These are phyloP conservation scores for Melinaea menophilus DNA, from an alignment of 2,888 invertebrate species.

Conservation along the genomic window DNA sequence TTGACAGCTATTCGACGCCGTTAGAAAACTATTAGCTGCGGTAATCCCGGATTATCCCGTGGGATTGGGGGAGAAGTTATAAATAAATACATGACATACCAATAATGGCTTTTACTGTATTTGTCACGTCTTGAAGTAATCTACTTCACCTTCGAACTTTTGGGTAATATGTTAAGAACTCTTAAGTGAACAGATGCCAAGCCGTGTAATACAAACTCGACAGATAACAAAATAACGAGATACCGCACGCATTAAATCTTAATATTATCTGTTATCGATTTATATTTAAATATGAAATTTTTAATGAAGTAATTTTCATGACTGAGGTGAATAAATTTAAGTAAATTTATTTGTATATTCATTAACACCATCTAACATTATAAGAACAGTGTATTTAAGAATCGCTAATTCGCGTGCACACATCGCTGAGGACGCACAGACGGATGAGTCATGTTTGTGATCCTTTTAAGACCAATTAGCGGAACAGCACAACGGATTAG, in stretches of 20 bases:
- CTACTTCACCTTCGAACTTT: slow-evolving; percentile 23
- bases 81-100: slow-evolving; percentile 21
- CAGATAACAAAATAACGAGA: too few relatives aligned
- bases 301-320: too few relatives aligned
- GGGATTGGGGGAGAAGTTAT: slow-evolving; percentile 17
- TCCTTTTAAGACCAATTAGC: slow-evolving; percentile 54
- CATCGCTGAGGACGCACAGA: background rate
- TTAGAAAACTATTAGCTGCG: slow-evolving; percentile 1
- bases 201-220: background rate
- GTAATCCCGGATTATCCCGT: slow-evolving; percentile 20
- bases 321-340: slow-evolving; percentile 1
- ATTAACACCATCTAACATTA: background rate
- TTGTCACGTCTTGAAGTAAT: slow-evolving; percentile 39
- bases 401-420: background rate
- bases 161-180: slow-evolving; percentile 20
- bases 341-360: background rate
- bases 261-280: too few relatives aligned
- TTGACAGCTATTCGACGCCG: slow-evolving; percentile 18
- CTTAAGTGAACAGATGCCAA: slow-evolving; percentile 11
- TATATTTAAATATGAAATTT: too few relatives aligned
- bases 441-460: slow-evolving; percentile 43
- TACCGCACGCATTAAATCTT: too few relatives aligned
- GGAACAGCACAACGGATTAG: slow-evolving; percentile 37
- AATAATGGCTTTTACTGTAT: slow-evolving; percentile 39
- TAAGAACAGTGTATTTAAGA: slow-evolving; percentile 1